A percentile compares a stretch with the other conserved stretches of the same genome.
Conservation (phyloP, 1,140 invertebrate species). For the Chionoecetes opilio region DNA sequence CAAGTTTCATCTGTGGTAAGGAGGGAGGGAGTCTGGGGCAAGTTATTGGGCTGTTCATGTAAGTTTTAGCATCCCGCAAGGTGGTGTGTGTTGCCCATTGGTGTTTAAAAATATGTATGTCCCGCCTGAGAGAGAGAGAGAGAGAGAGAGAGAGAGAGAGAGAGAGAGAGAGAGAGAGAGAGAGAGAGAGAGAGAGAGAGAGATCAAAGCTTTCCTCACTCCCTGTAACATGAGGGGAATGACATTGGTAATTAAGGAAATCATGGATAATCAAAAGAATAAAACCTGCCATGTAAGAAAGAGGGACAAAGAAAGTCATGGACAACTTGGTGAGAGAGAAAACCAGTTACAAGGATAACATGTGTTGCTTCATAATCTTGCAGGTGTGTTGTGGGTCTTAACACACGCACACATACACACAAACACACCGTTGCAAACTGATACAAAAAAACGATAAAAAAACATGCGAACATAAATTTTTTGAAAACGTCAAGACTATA, state of each 20-base stretch:
- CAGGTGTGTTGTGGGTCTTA: too few relatives aligned
- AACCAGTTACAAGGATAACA: too few relatives aligned
- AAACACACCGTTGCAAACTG: too few relatives aligned
- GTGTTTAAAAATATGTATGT: background rate
- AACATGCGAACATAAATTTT: too few relatives aligned
- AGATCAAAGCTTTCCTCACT: background rate
- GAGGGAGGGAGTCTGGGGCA: background rate
- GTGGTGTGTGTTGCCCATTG: background rate
- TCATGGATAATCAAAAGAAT: background rate
- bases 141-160: conserved; percentile 8
- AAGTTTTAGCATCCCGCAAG: background rate
- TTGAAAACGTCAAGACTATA: too few relatives aligned
- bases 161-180: conserved; percentile 8
- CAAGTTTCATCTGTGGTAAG: background rate
- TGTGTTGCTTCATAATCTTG: too few relatives aligned
- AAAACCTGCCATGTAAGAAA: background rate
- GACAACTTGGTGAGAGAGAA: too few relatives aligned
- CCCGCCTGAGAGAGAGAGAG: background rate
- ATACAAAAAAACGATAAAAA: too few relatives aligned
- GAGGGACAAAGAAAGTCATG: background rate
- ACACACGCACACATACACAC: too few relatives aligned
- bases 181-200: conserved; percentile 13
- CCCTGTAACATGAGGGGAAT: background rate
- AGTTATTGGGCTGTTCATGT: background rate
- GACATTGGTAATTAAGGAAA: too few relatives aligned